Evolutionary conservation across 2,797 vertebrate genomes (phyloP).

Genomic region (Dipus sagitta): DNA sequence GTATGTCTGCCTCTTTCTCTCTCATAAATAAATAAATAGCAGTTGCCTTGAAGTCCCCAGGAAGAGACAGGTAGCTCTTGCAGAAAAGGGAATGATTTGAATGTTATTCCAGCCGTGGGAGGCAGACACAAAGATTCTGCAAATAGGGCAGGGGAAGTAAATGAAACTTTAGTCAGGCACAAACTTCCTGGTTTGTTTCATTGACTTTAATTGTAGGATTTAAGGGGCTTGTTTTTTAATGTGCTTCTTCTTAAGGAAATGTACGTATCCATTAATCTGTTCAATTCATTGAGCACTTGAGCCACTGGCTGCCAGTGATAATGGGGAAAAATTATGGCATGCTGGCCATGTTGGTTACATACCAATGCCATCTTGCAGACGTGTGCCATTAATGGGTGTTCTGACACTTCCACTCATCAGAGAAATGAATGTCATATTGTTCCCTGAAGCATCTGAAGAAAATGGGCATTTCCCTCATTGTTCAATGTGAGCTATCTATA

Average conservation of each 20-base stretch:
- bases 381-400: neutral
- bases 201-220: conserved; percentile 58
- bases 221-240: conserved; percentile 14
- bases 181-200: conserved; percentile 57
- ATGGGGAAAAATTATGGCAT: neutral
- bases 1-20: too few relatives aligned
- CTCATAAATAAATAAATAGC: too few relatives aligned
- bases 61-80: neutral
- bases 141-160: neutral
- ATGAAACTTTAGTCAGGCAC: conserved; percentile 27
- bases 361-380: conserved; percentile 13
- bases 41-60: neutral
- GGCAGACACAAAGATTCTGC: neutral
- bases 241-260: conserved; percentile 63
- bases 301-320: neutral
- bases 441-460: neutral
- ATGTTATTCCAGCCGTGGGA: neutral
- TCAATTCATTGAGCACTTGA: conserved; percentile 33
- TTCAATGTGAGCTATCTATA: neutral
- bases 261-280: conserved; percentile 58
- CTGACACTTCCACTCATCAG: neutral
- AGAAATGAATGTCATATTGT: neutral
- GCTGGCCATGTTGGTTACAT: neutral
- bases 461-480: neutral
- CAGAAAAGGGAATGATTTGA: neutral